phyloP scores from a whole-genome alignment of 2,888 invertebrate genomes.

The Micoletzkya japonica region DNA sequence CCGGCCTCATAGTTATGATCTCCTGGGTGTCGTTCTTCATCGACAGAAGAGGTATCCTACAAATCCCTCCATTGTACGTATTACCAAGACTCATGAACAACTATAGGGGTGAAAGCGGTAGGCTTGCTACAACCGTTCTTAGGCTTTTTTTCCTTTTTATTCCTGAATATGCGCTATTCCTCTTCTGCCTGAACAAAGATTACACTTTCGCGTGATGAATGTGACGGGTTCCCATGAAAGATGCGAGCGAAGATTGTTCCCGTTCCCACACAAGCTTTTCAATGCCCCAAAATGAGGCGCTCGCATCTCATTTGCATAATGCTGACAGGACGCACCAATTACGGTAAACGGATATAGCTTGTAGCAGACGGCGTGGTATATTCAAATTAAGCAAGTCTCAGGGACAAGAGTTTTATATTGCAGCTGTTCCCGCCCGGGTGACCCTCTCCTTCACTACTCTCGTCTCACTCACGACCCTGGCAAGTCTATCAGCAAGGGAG shows the following conservation, averaged over 20 bases:
- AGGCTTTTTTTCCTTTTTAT: neutral
- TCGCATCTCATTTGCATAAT: too few species aligned
- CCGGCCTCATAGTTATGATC: conserved; percentile 47
- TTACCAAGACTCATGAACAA: neutral
- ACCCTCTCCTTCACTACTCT: conserved; percentile 61
- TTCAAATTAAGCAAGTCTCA: too few species aligned
- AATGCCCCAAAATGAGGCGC: too few species aligned
- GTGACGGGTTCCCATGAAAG: too few species aligned
- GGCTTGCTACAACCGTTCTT: neutral
- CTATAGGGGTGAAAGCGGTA: conserved; percentile 9
- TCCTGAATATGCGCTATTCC: neutral
- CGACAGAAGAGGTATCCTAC: conserved; percentile 42
- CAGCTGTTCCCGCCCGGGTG: conserved; percentile 62
- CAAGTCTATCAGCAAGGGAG: too few species aligned
- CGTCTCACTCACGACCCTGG: conserved; percentile 58
- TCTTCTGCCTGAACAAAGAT: neutral
- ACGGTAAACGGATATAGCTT: too few species aligned
- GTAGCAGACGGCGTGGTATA: too few species aligned
- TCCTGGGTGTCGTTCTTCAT: conserved; percentile 57
- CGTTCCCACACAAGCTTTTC: too few species aligned
- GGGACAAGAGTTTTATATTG: conserved; percentile 2
- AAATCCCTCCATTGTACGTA: neutral
- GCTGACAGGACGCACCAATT: too few species aligned
- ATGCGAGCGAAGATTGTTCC: too few species aligned
- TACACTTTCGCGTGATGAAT: too few species aligned